Base-by-base conservation (phyloP, 2,113 vertebrate species). In the Thalassoma bifasciatum region DNA sequence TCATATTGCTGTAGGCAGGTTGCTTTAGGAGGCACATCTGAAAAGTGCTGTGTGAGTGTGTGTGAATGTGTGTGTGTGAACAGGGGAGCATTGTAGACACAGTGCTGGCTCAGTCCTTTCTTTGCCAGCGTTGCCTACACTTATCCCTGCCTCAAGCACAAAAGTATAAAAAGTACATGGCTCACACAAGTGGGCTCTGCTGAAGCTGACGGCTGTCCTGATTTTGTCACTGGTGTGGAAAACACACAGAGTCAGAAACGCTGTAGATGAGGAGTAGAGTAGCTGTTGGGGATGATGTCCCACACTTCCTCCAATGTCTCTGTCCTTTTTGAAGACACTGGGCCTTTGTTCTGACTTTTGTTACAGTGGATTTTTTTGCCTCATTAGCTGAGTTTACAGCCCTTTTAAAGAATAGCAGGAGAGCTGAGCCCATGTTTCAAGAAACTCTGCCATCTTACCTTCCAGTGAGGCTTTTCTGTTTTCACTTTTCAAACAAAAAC, bases 41-140 rank as follows among this genome's bases (percentile, higher is more conserved):
- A 62, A 36, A 36, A 23, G 34, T 23, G 51, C 50, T 50, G 30
- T 30, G 54, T 65, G 64, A 50, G 30, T 36, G 37, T 30, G 30
- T 13, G n/a, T n/a, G n/a, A n/a, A n/a, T n/a, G n/a, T n/a, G n/a
- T n/a, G n/a, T n/a, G n/a, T n/a, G 50, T 14, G 47, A 23, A 24
- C 60, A 49, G 0, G 0, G 34, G 37, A 51, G 52, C 44, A 52
- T 66, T 78, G 73, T 63, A 52, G 59, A 61, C 56, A 40, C 59
- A 54, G 56, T 57, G 73, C 76, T 77, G 64, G 56, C 71, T 86
- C 75, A 78, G 73, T 71, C 42, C 56, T 73, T 71, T 75, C 56
- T 70, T 63, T 77, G 77, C 75, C 77, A 71, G 56, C 73, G 5
- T 57, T 66, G 66, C 71, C 44, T 34, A 36, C 57, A 54, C 24